Evolutionary conservation across 2,888 invertebrate species (phyloP), one percentile per base, ranked within the genome.

Genomic region (Trisateles emortualis): DNA sequence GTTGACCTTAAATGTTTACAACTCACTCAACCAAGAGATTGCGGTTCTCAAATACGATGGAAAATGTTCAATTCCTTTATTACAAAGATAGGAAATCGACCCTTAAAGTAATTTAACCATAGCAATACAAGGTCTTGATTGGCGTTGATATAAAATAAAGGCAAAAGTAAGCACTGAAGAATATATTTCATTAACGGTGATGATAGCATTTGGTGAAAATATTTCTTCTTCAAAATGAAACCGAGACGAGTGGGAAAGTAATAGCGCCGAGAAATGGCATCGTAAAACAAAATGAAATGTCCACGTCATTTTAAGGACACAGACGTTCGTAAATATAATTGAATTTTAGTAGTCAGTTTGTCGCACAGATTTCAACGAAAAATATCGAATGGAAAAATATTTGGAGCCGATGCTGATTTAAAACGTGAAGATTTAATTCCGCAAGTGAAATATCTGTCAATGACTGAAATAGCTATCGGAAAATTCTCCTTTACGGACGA

Each of bases 201-300:
- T 61, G 55, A 65, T 65, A 57, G 63, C 49, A 63, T 59, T 68
- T 64, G 52, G 53, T 39, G 58, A 66, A 71, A 72, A 76, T 59
- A 78, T 69, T 71, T 78, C 69, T 74, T 74, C 66, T 74, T 74
- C 68, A 64, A 64, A 65, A 70, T 65, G 59, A 33, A 39, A 48
- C 45, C 26, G 43, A 54, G 47, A 51, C 43, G 47, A 76, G 69
- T 72, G 68, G 64, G 64, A 69, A 78, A 74, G 74, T 77, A 77
- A 73, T 70, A 73, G 60, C 69, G 55, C 56, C 70, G 58, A 63
- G 64, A 72, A 81, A 82, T 72, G 65, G 67, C 65, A 63, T 80
- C 82, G 78, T 86, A 83, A 87, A 86, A 81, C 71, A 68, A 66
- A 79, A 79, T 81, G 75, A 83, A 83, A 83, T 72, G 72, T 68